Conservation (phyloP, 2,888 invertebrate genomes). For the Cephus pulcher region DNA sequence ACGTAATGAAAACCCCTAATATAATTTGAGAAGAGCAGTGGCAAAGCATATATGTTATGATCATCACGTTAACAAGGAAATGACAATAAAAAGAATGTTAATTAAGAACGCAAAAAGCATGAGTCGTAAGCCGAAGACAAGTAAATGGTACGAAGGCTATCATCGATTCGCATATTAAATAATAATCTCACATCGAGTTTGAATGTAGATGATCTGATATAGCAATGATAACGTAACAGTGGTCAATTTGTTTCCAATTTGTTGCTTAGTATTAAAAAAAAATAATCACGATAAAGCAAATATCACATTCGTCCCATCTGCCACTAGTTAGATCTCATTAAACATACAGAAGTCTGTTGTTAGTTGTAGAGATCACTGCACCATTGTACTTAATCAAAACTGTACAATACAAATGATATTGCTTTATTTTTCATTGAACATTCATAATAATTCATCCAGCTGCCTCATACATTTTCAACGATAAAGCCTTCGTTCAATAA, state of each 20-base stretch:
- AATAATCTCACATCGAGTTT: not conserved
- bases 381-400: not conserved
- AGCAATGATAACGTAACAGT: not conserved
- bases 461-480: not conserved
- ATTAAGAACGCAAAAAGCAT: not conserved
- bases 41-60: not conserved
- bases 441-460: not conserved
- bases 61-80: not conserved
- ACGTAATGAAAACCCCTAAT: not conserved
- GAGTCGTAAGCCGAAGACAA: not conserved
- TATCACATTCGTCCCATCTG: not conserved
- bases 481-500: not conserved
- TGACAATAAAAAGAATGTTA: not conserved
- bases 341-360: not conserved
- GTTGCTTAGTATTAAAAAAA: not conserved
- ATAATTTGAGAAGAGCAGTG: not conserved
- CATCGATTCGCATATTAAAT: not conserved
- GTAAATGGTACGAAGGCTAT: not conserved
- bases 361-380: not conserved
- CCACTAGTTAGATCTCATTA: not conserved
- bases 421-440: not conserved
- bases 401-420: not conserved
- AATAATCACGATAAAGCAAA: not conserved
- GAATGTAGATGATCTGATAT: not conserved
- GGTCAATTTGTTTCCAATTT: not conserved